Conservation (phyloP, 2,888 invertebrate species). For the Linnaemya vulpina region DNA sequence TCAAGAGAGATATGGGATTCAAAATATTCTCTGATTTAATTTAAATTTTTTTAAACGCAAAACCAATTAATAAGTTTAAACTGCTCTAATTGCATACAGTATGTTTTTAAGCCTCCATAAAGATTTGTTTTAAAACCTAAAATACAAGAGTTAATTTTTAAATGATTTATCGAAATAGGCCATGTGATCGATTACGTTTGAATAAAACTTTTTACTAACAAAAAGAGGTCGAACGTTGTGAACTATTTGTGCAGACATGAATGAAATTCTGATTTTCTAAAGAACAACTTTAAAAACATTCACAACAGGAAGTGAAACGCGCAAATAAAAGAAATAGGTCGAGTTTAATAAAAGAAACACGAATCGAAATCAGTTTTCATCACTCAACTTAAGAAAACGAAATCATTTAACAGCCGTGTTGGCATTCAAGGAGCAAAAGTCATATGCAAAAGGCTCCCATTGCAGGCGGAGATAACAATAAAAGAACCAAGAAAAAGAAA, state of each 20-base stretch:
- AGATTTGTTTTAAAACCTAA: background rate
- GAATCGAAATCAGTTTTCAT: conserved; percentile 43
- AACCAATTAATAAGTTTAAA: no score
- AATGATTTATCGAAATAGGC: conserved; percentile 19
- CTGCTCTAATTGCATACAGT: background rate
- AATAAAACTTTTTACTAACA: conserved; percentile 17
- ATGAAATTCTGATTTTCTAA: conserved; percentile 42
- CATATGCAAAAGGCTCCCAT: conserved; percentile 38
- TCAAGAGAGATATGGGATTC: no score
- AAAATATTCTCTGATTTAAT: no score
- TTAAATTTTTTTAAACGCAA: no score
- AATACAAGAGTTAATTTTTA: background rate
- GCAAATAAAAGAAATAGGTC: conserved; percentile 47
- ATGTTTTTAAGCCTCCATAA: no score
- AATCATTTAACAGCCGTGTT: conserved; percentile 32
- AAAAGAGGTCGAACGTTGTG: background rate
- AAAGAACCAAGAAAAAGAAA: background rate
- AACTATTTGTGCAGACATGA: conserved; percentile 45
- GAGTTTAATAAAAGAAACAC: conserved; percentile 41
- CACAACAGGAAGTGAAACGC: conserved; percentile 38
- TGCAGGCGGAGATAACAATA: conserved; percentile 40
- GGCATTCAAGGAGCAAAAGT: conserved; percentile 6
- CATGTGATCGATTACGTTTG: conserved; percentile 27
- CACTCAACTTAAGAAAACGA: conserved; percentile 28
- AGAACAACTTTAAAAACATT: conserved; percentile 19